These are phyloP conservation scores for Ophioninae sp. DNA, from an alignment of 2,888 invertebrate genomes.

Conservation along the genomic window DNA sequence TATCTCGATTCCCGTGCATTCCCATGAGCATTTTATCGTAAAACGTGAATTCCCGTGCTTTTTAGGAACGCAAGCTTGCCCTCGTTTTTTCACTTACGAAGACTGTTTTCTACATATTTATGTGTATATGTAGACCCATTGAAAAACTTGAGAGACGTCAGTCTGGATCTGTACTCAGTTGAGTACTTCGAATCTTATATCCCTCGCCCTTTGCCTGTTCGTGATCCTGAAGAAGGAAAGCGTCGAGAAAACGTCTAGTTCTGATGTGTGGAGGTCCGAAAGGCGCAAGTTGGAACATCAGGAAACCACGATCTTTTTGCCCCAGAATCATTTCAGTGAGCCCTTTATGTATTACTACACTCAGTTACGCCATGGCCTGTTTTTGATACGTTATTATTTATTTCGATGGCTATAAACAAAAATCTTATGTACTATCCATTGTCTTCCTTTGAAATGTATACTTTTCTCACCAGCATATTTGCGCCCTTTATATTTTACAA, in stretches of 20 bases:
- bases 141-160: conserved; percentile 25
- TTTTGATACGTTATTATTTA: conserved; percentile 48
- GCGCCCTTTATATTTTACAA: too few species aligned
- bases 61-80: conserved; percentile 63
- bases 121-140: neutral
- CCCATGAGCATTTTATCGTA: conserved; percentile 64
- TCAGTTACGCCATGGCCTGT: neutral
- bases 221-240: conserved; percentile 18
- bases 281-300: conserved; percentile 33
- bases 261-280: neutral
- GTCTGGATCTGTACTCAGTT: conserved; percentile 27
- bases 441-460: too few species aligned
- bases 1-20: conserved; percentile 70
- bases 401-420: conserved; percentile 53
- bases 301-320: conserved; percentile 44
- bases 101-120: neutral
- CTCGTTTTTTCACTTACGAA: conserved; percentile 13
- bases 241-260: conserved; percentile 19
- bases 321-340: conserved; percentile 48
- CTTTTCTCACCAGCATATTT: too few species aligned
- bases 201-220: conserved; percentile 9
- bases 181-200: conserved; percentile 32
- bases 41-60: conserved; percentile 65
- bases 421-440: conserved; percentile 25
- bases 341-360: conserved; percentile 40